Evolutionary conservation across 1,140 invertebrate species (phyloP).

Genomic region (Meloidogyne floridensis): DNA sequence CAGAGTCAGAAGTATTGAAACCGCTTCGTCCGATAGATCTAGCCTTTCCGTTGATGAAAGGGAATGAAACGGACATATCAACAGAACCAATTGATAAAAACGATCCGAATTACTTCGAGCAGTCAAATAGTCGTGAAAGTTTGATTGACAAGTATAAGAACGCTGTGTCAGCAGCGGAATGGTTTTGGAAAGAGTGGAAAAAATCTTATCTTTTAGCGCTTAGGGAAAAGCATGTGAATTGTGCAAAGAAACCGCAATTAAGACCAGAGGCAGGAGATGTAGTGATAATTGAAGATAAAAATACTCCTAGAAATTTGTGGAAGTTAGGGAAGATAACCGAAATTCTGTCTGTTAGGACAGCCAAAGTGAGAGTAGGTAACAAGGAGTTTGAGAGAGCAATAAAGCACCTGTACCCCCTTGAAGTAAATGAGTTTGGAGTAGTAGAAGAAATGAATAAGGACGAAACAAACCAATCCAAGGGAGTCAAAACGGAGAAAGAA

Average conservation of each 20-base stretch:
- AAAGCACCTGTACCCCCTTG: background rate
- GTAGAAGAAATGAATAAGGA: background rate
- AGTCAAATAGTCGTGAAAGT: background rate
- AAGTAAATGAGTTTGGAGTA: background rate
- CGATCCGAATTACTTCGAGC: background rate
- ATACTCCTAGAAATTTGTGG: slow-evolving; percentile 1
- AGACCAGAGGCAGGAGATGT: background rate
- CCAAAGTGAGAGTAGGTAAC: background rate
- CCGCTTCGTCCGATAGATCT: slow-evolving; percentile 10
- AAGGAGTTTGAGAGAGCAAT: background rate
- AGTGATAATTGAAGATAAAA: background rate
- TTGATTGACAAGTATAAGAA: background rate
- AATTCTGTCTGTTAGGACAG: background rate
- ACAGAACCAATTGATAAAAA: background rate
- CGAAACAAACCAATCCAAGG: background rate
- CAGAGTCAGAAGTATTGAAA: background rate
- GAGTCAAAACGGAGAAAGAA: background rate
- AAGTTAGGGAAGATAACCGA: background rate
- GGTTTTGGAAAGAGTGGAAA: slow-evolving; percentile 15
- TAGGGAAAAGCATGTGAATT: background rate
- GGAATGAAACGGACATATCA: background rate
- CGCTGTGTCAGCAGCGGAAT: background rate
- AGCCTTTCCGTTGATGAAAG: background rate
- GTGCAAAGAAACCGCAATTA: background rate
- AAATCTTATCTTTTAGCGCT: background rate